These are phyloP conservation scores for Dicentrarchus labrax DNA, from an alignment of 2,113 vertebrate genomes.

Conservation along the genomic window DNA sequence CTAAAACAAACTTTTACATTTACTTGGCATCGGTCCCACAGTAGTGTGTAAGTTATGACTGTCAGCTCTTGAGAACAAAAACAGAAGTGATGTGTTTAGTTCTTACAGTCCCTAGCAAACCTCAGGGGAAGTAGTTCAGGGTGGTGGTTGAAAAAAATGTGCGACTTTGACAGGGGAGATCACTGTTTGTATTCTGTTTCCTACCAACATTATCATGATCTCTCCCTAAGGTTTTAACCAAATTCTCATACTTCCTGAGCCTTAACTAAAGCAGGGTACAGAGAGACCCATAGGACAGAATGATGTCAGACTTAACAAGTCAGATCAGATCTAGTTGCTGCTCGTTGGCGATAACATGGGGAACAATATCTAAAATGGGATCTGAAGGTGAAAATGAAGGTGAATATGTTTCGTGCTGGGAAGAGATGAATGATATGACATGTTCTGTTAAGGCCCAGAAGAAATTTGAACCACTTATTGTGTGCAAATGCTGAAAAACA, in stretches of 20 bases:
- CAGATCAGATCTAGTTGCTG: slow-evolving; percentile 3
- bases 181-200: neutral
- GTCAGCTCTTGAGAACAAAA: neutral
- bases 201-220: neutral
- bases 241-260: neutral
- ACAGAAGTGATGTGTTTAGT: neutral
- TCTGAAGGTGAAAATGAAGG: slow-evolving; percentile 16
- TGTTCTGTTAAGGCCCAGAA: neutral
- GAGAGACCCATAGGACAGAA: neutral
- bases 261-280: neutral
- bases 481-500: neutral
- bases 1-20: too few relatives aligned
- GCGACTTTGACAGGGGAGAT: neutral
- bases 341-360: neutral
- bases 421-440: neutral
- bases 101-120: neutral
- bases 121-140: neutral
- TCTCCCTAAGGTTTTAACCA: neutral
- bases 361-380: slow-evolving; percentile 23
- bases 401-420: neutral
- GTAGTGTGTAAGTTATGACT: too few relatives aligned
- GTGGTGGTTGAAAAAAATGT: too few relatives aligned
- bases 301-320: neutral
- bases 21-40: too few relatives aligned
- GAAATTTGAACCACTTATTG: neutral